phyloP scores from a whole-genome alignment of 1,140 invertebrate species.

The Tenebrio molitor region DNA sequence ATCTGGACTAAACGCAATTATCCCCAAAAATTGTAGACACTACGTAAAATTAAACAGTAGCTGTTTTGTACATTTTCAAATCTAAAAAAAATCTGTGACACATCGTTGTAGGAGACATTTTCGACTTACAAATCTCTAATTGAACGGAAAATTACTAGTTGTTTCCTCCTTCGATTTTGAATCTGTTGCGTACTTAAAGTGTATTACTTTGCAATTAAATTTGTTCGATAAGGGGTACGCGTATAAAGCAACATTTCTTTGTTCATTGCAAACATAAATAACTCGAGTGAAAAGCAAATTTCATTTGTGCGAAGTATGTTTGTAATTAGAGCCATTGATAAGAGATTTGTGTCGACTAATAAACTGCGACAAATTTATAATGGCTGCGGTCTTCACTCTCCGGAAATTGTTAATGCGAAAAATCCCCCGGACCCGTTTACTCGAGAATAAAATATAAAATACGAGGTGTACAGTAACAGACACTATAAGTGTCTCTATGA shows the following conservation, averaged over 20 bases:
- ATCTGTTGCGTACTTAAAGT: no score
- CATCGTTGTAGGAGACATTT: no score
- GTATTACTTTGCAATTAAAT: slow-evolving; percentile 1
- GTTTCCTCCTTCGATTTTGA: no score
- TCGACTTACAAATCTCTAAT: no score
- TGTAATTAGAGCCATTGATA: slow-evolving; percentile 2
- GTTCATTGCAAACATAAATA: not conserved
- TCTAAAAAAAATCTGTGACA: no score
- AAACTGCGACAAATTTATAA: slow-evolving; percentile 5
- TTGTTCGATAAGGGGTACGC: not conserved
- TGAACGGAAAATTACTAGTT: no score
- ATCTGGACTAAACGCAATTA: no score
- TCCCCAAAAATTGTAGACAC: no score
- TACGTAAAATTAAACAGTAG: no score
- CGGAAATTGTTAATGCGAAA: slow-evolving; percentile 1
- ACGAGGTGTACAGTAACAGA: slow-evolving; percentile 28
- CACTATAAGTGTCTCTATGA: slow-evolving; percentile 24
- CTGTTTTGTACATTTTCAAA: no score
- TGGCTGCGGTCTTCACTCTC: not conserved
- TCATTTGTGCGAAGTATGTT: not conserved
- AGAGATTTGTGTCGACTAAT: slow-evolving; percentile 1
- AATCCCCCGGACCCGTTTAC: not conserved
- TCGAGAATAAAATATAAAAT: slow-evolving; percentile 9
- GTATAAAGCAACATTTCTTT: not conserved
- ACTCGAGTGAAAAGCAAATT: not conserved